Base-by-base conservation (phyloP, 35 echinoderm and acorn worm genomes). In the Acanthaster planci region DNA sequence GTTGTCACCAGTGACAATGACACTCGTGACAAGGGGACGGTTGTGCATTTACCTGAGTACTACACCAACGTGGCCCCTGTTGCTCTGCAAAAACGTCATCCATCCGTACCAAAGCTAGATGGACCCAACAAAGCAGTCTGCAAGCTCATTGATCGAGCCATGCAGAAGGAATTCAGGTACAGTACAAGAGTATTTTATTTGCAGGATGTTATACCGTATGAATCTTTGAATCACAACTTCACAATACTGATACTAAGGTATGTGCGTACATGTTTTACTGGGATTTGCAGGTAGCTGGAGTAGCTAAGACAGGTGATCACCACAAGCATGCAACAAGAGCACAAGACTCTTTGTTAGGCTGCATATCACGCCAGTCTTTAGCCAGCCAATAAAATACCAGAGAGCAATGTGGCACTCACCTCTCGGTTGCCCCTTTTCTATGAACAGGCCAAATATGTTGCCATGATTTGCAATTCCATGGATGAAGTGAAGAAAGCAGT, bases 401-500 rank as follows among this genome's bases (percentile, higher is more conserved):
- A 34, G 32, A 37, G 19, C 34, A 39, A 19, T 23, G 72, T 76
- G 52, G 67, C 85, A 2, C 51, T 76, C 15, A 79, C 67, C 40
- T 8, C 38, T 34, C 38, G 77, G 27, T 53, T 87, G 75, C 85
- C 85, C 5, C 67, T 87, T 22, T 87, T 87, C 26, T 51, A 31
- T 54, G 85, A 87, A 35, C n/a, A 42, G 39, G 37, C 57, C 22
- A 39, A 87, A 50, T 57, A 55, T 30, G 21, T 84, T 27, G 86
- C 91, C 50, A 93, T 88, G 86, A 79, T 89, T 2, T 51, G 35
- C 16, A 80, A 93, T 67, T 80, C 78, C 15, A 93, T 93, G 72
- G 80, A 89, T 23, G 32, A 55, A 47, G 54, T 83, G 18, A 77
- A 79, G 60, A 30, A 30, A 30, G 81, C 91, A 78, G 80, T 82